Percentiles rank a stretch among this genome's conserved stretches.
Evolutionary conservation across 2,113 vertebrate species (phyloP).

Genomic region (Lonchura striata): DNA sequence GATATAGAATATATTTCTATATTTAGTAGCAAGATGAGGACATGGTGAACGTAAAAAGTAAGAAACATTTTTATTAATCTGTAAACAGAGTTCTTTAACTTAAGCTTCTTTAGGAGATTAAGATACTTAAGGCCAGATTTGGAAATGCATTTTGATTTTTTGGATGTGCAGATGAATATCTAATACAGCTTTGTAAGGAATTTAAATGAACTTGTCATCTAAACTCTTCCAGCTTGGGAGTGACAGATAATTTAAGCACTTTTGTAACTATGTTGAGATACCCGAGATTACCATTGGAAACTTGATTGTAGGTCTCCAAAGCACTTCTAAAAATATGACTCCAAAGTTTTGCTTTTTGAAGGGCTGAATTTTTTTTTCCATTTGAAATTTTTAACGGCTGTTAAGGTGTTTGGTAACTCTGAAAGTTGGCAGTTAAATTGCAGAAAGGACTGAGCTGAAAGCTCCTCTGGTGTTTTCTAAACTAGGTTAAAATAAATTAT

Average conservation of each 20-base stretch:
- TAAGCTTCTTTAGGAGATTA: conserved; percentile 6
- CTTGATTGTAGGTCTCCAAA: neutral
- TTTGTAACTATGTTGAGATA: neutral
- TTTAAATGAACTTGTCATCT: neutral
- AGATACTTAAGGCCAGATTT: neutral
- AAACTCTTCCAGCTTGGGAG: neutral
- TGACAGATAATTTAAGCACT: neutral
- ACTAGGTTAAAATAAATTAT: neutral
- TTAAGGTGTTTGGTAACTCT: neutral
- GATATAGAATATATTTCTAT: neutral
- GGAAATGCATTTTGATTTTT: neutral
- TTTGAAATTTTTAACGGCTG: neutral
- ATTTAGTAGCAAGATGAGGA: neutral
- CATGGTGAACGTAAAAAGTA: neutral
- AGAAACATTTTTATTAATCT: neutral
- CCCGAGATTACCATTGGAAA: neutral
- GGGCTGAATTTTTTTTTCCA: neutral
- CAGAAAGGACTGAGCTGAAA: neutral
- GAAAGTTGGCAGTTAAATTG: neutral
- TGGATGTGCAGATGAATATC: neutral
- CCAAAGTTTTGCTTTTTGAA: neutral
- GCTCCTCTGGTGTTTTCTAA: neutral
- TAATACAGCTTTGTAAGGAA: neutral
- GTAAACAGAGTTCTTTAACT: neutral
- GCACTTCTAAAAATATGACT: neutral